Evolutionary conservation across 2,113 vertebrate species (phyloP), one percentile per base, ranked within the genome.

Genomic region (Plestiodon gilberti): DNA sequence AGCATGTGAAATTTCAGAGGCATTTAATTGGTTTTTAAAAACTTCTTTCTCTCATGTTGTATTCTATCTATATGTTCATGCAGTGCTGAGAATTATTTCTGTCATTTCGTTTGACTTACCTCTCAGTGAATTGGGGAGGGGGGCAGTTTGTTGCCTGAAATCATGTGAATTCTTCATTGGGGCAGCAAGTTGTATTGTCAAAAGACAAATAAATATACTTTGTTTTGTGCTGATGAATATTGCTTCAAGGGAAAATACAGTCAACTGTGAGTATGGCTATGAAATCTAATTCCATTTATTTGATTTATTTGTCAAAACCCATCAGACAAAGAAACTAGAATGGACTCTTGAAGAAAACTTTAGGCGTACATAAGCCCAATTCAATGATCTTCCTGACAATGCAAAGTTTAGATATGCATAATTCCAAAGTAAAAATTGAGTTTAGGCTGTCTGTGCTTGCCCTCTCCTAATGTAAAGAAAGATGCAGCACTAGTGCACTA

Each of bases 201-300:
- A 78, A 78, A 85, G 30, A 78, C 73, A 75, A 75, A 48, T 57
- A 85, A 78, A 67, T 78, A 57, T 77, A 70, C 74, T 69, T 85
- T 84, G 75, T 74, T 78, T 85, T 70, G 62, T 78, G 62, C 74
- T 78, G 75, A 70, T 85, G 65, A 85, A 70, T 78, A 85, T 78
- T 85, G 83, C 83, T 78, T 85, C 83, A 78, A 85, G 48, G 83
- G 83, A 57, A 85, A 85, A 78, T 55, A 70, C 48, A 57, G 15
- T 78, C 48, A 85, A 85, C 83, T 85, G 83, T 85, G 75, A 85
- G 75, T 78, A 85, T 85, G 64, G 35, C 48, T 85, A 85, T 78
- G 64, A 69, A 85, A 69, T 69, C 5, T 35, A 65, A 85, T 77
- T 57, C 55, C 77, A 6, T 85, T 77, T 69, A 59, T 69, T 84